Evolutionary conservation across 2,888 invertebrate species (phyloP).

Genomic region (Noctua fimbriata): DNA sequence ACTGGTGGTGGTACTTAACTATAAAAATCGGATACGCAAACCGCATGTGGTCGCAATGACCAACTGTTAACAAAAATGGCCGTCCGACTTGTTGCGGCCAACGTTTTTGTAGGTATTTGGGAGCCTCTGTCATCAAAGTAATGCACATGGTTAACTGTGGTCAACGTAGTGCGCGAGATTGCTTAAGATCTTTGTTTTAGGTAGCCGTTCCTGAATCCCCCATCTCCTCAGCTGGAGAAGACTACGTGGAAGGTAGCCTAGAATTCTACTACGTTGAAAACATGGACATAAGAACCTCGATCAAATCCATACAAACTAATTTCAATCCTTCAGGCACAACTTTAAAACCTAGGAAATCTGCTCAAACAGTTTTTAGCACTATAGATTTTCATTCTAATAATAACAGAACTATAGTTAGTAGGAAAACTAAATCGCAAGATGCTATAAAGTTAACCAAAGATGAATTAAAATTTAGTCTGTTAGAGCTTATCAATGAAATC

Average conservation of each 20-base stretch:
- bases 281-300: slow-evolving; percentile 36
- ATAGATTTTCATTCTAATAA: slow-evolving; percentile 55
- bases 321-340: slow-evolving; percentile 42
- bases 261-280: slow-evolving; percentile 54
- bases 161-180: not conserved
- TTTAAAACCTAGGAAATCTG: slow-evolving; percentile 64
- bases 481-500: slow-evolving; percentile 68
- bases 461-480: slow-evolving; percentile 64
- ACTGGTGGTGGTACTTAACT: not conserved
- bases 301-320: slow-evolving; percentile 68
- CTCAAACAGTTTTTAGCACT: slow-evolving; percentile 72
- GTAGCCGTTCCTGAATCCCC: slow-evolving; percentile 76
- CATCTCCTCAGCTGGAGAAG: slow-evolving; percentile 57
- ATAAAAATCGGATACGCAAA: not conserved
- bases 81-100: not conserved
- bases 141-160: not conserved
- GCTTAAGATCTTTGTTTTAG: slow-evolving; percentile 74
- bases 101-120: not conserved
- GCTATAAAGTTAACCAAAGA: slow-evolving; percentile 65
- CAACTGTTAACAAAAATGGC: not conserved
- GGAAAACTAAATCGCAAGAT: slow-evolving; percentile 75
- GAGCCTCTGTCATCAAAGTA: not conserved
- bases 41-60: not conserved
- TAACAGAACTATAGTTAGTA: slow-evolving; percentile 41
- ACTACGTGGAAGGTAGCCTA: slow-evolving; percentile 54